Evolutionary conservation across 2,888 invertebrate genomes (phyloP).

Genomic region (Oscheius sp.): DNA sequence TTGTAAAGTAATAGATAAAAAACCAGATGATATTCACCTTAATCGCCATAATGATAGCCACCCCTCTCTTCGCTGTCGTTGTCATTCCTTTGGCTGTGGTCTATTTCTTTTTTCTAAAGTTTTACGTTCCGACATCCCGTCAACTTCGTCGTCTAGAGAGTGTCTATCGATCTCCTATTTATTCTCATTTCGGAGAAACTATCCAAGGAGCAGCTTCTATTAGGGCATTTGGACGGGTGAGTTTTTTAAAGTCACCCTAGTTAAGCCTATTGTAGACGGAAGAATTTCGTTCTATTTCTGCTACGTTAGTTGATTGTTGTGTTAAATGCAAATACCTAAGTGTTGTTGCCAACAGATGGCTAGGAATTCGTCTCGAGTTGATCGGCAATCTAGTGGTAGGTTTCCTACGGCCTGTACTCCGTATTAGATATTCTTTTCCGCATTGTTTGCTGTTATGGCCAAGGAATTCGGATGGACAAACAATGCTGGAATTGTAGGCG

Average conservation of each 20-base stretch:
- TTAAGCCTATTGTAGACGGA: neutral
- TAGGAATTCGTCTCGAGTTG: slow-evolving; percentile 91
- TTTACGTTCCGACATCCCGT: slow-evolving; percentile 91
- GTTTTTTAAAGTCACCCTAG: neutral
- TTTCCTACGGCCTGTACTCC: neutral
- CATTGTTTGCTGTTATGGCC: slow-evolving; percentile 84
- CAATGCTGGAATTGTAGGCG: slow-evolving; percentile 74
- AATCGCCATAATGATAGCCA: slow-evolving; percentile 60
- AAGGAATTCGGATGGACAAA: slow-evolving; percentile 70
- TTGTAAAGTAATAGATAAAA: neutral
- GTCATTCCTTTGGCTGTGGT: slow-evolving; percentile 57
- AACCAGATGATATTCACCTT: slow-evolving; percentile 54
- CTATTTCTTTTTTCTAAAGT: slow-evolving; percentile 76
- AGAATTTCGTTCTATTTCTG: slow-evolving; percentile 10
- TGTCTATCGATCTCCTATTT: slow-evolving; percentile 67
- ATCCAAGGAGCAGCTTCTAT: slow-evolving; percentile 74
- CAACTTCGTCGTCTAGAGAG: slow-evolving; percentile 75
- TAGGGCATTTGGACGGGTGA: slow-evolving; percentile 61
- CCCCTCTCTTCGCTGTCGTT: slow-evolving; percentile 62
- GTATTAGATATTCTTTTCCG: slow-evolving; percentile 83
- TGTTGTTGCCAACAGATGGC: slow-evolving; percentile 77
- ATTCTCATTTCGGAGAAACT: slow-evolving; percentile 68
- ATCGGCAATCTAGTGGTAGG: slow-evolving; percentile 89
- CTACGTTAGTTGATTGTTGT: slow-evolving; percentile 35
- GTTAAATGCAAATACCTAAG: slow-evolving; percentile 57